These are phyloP conservation scores for Galaxias olidus DNA, from an alignment of 2,797 vertebrate genomes.

Conservation along the genomic window DNA sequence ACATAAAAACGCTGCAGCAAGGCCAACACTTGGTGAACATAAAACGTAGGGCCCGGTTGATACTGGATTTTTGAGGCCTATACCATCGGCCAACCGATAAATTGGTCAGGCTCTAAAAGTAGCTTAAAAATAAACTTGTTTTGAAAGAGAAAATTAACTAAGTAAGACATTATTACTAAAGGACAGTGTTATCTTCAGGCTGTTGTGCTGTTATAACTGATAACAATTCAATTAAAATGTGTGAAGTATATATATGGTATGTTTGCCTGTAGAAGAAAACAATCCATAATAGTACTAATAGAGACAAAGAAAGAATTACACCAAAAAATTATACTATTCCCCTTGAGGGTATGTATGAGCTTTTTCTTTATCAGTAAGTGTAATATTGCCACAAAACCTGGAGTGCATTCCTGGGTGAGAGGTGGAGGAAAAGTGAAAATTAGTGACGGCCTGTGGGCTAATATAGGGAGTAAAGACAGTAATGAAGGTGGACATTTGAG, in stretches of 20 bases:
- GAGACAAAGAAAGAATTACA: conserved; percentile 54
- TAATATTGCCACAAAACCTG: conserved; percentile 72
- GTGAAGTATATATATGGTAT: conserved; percentile 12
- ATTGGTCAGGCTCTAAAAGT: too few relatives aligned
- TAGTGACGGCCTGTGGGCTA: conserved; percentile 2
- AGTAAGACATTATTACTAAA: conserved; percentile 15
- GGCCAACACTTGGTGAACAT: too few relatives aligned
- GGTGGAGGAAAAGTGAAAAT: neutral
- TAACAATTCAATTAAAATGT: conserved; percentile 5
- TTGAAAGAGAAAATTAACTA: neutral
- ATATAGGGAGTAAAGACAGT: neutral
- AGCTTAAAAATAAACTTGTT: neutral
- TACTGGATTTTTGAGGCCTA: too few relatives aligned
- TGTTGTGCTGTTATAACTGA: conserved; percentile 7
- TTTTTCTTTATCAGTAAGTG: conserved; percentile 65
- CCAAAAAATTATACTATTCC: conserved; percentile 72
- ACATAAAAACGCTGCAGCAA: too few relatives aligned
- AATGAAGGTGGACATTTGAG: conserved; percentile 22
- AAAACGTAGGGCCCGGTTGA: too few relatives aligned
- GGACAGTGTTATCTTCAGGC: conserved; percentile 1
- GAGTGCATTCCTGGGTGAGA: conserved; percentile 57
- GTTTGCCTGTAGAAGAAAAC: conserved; percentile 29
- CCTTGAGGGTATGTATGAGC: conserved; percentile 61
- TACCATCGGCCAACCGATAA: too few relatives aligned
- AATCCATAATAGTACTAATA: conserved; percentile 33